phyloP scores from a whole-genome alignment of 2,797 vertebrate genomes.

The Sciurus vulgaris region DNA sequence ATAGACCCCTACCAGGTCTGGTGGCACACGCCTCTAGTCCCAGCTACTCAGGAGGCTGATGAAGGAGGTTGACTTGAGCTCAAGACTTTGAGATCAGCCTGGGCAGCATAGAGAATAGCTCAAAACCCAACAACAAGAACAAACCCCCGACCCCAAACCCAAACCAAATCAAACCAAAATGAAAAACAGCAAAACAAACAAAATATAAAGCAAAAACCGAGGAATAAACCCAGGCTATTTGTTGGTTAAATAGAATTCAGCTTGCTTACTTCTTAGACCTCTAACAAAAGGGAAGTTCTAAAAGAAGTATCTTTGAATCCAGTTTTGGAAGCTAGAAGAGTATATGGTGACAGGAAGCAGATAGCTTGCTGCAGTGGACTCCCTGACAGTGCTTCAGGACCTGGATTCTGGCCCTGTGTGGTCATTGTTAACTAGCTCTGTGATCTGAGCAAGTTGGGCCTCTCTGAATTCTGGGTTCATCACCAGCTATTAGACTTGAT shows the following conservation, averaged over 20 bases:
- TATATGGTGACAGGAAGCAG: not conserved
- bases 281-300: not conserved
- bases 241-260: not conserved
- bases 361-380: not conserved
- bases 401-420: not conserved
- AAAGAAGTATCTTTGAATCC: not conserved
- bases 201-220: not conserved
- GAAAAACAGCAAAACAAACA: not conserved
- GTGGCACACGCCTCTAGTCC: not conserved
- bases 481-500: not conserved
- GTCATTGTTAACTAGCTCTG: not conserved
- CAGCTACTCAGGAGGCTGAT: not conserved
- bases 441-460: not conserved
- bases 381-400: not conserved
- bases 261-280: slow-evolving; percentile 8
- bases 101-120: not conserved
- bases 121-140: too few relatives aligned
- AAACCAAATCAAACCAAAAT: not conserved
- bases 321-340: not conserved
- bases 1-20: not conserved
- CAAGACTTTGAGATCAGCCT: not conserved
- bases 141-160: too few relatives aligned
- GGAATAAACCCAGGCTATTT: not conserved
- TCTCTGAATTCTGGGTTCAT: not conserved
- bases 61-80: not conserved